Evolutionary conservation across 2,113 vertebrate species (phyloP).

Genomic region (Scopus umbretta): DNA sequence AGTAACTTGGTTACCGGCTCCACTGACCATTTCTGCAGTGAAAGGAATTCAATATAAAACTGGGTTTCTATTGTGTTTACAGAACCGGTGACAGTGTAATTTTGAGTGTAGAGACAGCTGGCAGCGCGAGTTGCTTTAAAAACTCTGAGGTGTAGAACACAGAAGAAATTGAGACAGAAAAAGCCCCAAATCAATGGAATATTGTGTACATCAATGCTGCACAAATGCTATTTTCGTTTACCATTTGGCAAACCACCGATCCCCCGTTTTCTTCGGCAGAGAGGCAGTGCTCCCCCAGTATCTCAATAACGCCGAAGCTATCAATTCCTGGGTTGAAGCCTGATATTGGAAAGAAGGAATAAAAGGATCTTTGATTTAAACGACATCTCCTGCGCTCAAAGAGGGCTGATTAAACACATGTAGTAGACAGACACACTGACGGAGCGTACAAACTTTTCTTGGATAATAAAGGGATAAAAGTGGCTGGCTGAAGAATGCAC

Average conservation of each 20-base stretch:
- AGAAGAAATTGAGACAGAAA: not conserved
- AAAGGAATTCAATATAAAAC: constrained; percentile 39
- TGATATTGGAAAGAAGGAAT: not conserved
- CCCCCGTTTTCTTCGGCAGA: not conserved
- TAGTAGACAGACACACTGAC: no score
- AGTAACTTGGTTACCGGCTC: constrained; percentile 38
- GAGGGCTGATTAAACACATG: not conserved
- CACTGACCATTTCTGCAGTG: not conserved
- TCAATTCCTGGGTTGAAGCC: not conserved
- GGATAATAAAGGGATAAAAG: not conserved
- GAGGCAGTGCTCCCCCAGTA: not conserved
- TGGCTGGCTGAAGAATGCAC: not conserved
- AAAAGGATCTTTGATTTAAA: not conserved
- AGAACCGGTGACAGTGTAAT: not conserved
- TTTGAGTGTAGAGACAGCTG: not conserved
- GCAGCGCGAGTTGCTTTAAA: not conserved
- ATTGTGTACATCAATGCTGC: not conserved
- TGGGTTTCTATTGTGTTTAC: not conserved
- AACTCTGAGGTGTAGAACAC: not conserved
- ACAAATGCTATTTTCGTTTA: not conserved
- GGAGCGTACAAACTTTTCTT: rapidly evolving
- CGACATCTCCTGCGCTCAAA: not conserved
- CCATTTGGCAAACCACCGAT: not conserved
- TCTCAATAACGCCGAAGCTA: not conserved
- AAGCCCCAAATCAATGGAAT: not conserved